Conservation (phyloP, 2,797 vertebrate genomes). For the Gymnocypris eckloni region DNA sequence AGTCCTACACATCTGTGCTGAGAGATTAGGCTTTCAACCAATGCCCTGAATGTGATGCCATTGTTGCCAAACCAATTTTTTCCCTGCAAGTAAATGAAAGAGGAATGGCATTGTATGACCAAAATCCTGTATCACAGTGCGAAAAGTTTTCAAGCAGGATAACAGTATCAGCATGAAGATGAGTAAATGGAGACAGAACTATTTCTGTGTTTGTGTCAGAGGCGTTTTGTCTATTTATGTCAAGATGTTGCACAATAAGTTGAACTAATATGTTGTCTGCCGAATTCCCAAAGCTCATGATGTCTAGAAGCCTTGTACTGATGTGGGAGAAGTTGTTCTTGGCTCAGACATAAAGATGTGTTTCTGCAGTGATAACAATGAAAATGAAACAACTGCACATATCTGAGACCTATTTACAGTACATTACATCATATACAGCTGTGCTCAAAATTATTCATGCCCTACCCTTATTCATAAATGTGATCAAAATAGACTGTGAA, state of each 20-base stretch:
- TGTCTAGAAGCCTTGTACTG: conserved; percentile 24
- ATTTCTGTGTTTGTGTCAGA: conserved; percentile 17
- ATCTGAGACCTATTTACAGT: neutral
- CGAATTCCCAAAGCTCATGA: conserved; percentile 16
- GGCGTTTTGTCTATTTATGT: conserved; percentile 27
- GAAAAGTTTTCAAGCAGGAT: neutral
- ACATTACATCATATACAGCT: neutral
- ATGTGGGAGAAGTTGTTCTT: conserved; percentile 27
- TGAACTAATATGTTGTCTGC: conserved; percentile 13
- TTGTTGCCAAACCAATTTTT: conserved; percentile 7
- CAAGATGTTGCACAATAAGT: conserved; percentile 6
- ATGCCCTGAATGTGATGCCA: conserved; percentile 23
- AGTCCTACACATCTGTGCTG: conserved; percentile 37
- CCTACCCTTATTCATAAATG: too few species aligned
- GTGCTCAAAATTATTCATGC: neutral
- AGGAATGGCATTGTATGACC: neutral
- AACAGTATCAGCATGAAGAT: conserved; percentile 1
- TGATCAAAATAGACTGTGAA: neutral
- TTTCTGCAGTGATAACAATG: neutral
- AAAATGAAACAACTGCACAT: neutral
- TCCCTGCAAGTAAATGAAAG: conserved; percentile 5
- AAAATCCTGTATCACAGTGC: too few species aligned
- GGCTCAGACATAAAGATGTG: conserved; percentile 14
- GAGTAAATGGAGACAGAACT: neutral
- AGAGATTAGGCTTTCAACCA: conserved; percentile 30